Conservation (phyloP, 2,113 vertebrate species). For the Zosterops lateralis region DNA sequence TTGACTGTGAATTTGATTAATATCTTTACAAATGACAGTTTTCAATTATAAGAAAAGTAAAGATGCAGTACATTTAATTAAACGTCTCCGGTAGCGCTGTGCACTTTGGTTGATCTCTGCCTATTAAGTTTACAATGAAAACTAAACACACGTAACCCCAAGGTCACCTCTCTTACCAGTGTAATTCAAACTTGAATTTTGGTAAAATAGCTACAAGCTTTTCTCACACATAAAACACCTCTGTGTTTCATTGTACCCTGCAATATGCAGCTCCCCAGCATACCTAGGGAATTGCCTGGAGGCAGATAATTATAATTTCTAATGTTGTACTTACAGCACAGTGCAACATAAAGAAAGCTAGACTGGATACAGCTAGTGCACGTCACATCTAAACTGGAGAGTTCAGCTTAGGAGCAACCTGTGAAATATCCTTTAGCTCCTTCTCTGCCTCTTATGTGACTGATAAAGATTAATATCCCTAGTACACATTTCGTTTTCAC, state of each 20-base stretch:
- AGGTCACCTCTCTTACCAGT: not conserved
- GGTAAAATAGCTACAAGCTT: constrained; percentile 7
- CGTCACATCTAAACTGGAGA: not conserved
- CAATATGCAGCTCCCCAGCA: not conserved
- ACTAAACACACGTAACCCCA: constrained; percentile 26
- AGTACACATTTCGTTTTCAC: not conserved
- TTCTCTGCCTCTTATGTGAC: not conserved
- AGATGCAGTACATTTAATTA: constrained; percentile 49
- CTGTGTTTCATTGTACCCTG: not conserved
- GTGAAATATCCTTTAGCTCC: not conserved
- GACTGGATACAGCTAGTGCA: not conserved
- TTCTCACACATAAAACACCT: not conserved
- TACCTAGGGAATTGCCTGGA: not conserved
- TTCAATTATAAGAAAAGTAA: constrained; percentile 61
- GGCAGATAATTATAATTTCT: constrained; percentile 27
- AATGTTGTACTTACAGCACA: not conserved
- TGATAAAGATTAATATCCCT: not conserved
- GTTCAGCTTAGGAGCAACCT: not conserved
- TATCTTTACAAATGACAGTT: constrained; percentile 62
- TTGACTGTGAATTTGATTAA: constrained; percentile 50
- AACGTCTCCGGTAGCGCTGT: not conserved
- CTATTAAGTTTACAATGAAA: constrained; percentile 49
- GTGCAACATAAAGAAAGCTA: not conserved
- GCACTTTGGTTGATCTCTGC: constrained; percentile 31
- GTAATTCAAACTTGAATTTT: constrained; percentile 12